Evolutionary conservation across 2,113 vertebrate genomes (phyloP).

Genomic region (Petromus typicus): DNA sequence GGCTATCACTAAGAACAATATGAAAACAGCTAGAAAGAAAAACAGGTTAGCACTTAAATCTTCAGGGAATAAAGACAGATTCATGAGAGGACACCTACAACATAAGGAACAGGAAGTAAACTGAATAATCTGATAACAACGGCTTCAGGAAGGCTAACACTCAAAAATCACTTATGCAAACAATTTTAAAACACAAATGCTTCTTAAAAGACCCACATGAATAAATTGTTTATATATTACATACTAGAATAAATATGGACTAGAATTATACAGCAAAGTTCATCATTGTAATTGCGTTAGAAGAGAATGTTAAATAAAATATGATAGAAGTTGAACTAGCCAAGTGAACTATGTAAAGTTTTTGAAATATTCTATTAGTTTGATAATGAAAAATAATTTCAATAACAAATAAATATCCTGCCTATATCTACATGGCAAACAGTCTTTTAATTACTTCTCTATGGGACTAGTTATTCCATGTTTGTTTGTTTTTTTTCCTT

Average conservation of each 20-base stretch:
- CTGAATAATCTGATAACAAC: background rate
- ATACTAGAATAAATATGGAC: background rate
- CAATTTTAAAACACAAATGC: background rate
- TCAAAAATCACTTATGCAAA: background rate
- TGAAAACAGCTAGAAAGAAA: background rate
- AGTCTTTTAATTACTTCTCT: background rate
- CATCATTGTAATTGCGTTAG: background rate
- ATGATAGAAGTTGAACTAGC: background rate
- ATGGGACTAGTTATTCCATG: background rate
- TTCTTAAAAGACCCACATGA: slow-evolving; percentile 17
- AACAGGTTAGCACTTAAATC: background rate
- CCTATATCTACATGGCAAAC: background rate
- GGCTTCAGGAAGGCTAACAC: background rate
- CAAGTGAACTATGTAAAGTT: background rate
- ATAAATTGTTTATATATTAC: background rate
- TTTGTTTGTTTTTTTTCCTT: too few species aligned
- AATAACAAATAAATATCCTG: background rate
- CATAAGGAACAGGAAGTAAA: background rate
- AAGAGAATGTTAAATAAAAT: background rate
- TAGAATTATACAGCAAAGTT: background rate
- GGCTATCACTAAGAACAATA: background rate
- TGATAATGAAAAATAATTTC: background rate
- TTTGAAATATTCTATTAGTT: slow-evolving; percentile 21
- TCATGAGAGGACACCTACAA: background rate
- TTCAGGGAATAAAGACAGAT: background rate